These are phyloP conservation scores for Oreocharis arfaki DNA, from an alignment of 2,113 vertebrate genomes.

Conservation along the genomic window DNA sequence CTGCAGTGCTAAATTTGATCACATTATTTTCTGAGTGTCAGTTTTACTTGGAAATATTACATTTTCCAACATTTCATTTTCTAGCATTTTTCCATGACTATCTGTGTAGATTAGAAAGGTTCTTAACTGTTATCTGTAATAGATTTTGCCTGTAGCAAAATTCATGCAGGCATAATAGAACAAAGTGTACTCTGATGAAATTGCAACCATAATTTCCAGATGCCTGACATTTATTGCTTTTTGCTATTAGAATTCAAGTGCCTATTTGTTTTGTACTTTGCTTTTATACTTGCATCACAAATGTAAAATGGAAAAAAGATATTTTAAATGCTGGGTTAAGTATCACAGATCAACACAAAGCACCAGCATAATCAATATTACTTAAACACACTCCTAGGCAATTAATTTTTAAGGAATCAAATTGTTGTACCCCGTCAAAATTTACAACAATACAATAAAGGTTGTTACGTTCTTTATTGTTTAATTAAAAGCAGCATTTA, in stretches of 20 bases:
- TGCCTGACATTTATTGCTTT: slow-evolving; percentile 87
- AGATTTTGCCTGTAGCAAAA: slow-evolving; percentile 86
- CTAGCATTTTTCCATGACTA: slow-evolving; percentile 74
- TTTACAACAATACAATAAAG: slow-evolving; percentile 76
- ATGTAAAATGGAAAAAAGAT: slow-evolving; percentile 81
- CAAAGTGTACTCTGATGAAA: slow-evolving; percentile 85
- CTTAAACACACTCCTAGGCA: slow-evolving; percentile 77
- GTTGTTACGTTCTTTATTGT: slow-evolving; percentile 76
- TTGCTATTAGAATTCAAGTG: slow-evolving; percentile 87
- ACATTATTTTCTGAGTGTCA: slow-evolving; percentile 72
- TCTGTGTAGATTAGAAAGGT: slow-evolving; percentile 84
- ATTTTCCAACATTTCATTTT: slow-evolving; percentile 76
- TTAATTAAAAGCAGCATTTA: slow-evolving; percentile 84
- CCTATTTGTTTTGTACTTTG: slow-evolving; percentile 85
- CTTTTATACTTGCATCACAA: slow-evolving; percentile 83
- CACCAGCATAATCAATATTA: slow-evolving; percentile 78
- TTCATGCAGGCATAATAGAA: slow-evolving; percentile 85
- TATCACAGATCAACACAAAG: slow-evolving; percentile 75
- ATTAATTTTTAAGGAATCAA: slow-evolving; percentile 84
- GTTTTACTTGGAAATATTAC: slow-evolving; percentile 72
- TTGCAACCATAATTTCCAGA: slow-evolving; percentile 86
- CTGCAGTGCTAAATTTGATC: slow-evolving; percentile 61
- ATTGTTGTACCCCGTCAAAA: slow-evolving; percentile 71
- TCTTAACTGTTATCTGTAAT: slow-evolving; percentile 86
- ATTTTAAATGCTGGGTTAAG: slow-evolving; percentile 83